Evolutionary conservation across 2,888 invertebrate genomes (phyloP), one percentile per base, ranked within the genome.

Genomic region (Oxyteleia sp.): DNA sequence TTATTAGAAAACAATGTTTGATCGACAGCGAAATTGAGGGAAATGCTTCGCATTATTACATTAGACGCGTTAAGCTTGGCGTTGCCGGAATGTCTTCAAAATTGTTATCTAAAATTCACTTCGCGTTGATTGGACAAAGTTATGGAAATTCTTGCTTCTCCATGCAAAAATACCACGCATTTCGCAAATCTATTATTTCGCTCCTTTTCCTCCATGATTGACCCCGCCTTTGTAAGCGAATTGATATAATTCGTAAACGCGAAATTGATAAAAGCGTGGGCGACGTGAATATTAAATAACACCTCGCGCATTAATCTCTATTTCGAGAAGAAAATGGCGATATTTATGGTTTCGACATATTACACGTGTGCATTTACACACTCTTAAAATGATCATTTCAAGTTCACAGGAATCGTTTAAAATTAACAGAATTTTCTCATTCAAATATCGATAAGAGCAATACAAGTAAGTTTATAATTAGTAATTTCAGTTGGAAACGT

Each of bases 41-140:
- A 55, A 68, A 55, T 57, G 29, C 55, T 32, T 47, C 0, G 29
- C 45, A 57, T 69, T 57, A 69, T 57, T 69, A 47, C 15, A 55
- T 45, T 57, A 35, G n/a, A 32, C 16, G 35, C 18, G 43, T 53
- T 20, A 20, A 35, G 49, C 35, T 20, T n/a, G 71, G 41, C 11
- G 61, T 59, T 41, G 16, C 16, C 32, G 57, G 49, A 49, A 49
- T 71, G 15, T 59, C 59, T 71, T 71, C 47, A 47, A 59, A 71
- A 57, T 32, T 41, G 26, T 49, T 71, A 59, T 59, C 59, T 23
- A 61, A 63, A 61, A 53, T 51, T 61, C 51, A n/a, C 15, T 32
- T 41, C 51, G 20, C 61, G 20, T 61, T 61, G 72, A 72, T 72
- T 61, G 72, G 61, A 61, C 49, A 61, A 72, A 72, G 51, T 72